phyloP scores from a whole-genome alignment of 1,140 invertebrate genomes.

The Papilio xuthus region DNA sequence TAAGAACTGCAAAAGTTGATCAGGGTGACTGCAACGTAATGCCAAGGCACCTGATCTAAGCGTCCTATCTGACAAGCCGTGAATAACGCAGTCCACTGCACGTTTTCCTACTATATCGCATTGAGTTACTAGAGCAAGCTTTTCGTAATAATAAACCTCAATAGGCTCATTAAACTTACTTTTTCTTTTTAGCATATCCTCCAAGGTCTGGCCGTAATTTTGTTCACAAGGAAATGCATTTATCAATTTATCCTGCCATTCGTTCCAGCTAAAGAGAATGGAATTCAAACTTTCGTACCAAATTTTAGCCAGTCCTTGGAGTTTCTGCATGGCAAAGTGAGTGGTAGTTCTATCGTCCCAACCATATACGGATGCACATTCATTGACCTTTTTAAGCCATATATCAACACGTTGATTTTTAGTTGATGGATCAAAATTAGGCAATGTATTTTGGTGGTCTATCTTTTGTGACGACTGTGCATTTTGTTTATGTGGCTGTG shows the following conservation, averaged over 20 bases:
- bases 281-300: slow-evolving; percentile 48
- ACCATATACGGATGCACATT: slow-evolving; percentile 48
- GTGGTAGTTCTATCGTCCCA: slow-evolving; percentile 47
- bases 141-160: slow-evolving; percentile 52
- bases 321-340: slow-evolving; percentile 51
- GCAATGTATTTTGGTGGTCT: slow-evolving; percentile 45
- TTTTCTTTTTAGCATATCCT: slow-evolving; percentile 49
- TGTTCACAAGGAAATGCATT: slow-evolving; percentile 49
- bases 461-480: slow-evolving; percentile 15
- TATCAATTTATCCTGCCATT: slow-evolving; percentile 50
- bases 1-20: slow-evolving; percentile 49
- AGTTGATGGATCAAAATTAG: slow-evolving; percentile 42
- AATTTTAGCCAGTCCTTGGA: slow-evolving; percentile 47
- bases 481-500: slow-evolving; percentile 30
- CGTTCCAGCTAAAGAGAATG: slow-evolving; percentile 45
- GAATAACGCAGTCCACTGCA: slow-evolving; percentile 55
- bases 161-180: slow-evolving; percentile 49
- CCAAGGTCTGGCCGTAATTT: slow-evolving; percentile 53
- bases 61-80: slow-evolving; percentile 48
- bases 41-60: slow-evolving; percentile 47
- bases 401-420: slow-evolving; percentile 44
- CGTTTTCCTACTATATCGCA: slow-evolving; percentile 49
- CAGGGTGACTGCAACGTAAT: slow-evolving; percentile 45
- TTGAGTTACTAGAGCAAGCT: slow-evolving; percentile 48
- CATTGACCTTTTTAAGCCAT: slow-evolving; percentile 47